Evolutionary conservation across 2,797 vertebrate species (phyloP).

Genomic region (Ptychadena robeensis): DNA sequence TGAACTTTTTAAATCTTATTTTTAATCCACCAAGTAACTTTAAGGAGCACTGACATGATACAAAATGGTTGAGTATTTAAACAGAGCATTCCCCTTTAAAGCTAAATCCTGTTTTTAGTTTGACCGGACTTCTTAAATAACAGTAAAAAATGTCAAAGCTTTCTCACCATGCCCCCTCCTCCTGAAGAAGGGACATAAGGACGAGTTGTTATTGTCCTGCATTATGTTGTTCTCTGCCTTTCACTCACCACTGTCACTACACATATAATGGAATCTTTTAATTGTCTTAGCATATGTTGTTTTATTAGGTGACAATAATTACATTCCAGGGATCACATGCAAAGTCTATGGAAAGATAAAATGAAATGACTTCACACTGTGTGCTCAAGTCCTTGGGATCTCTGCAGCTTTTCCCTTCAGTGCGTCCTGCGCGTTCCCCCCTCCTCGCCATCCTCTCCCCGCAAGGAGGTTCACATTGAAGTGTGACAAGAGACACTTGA

Average conservation of each 20-base stretch:
- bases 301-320: conserved; percentile 99
- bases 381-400: conserved; percentile 97
- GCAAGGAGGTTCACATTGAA: conserved; percentile 88
- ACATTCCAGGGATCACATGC: conserved; percentile 97
- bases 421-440: conserved; percentile 82
- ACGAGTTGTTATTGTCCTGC: conserved; percentile 29
- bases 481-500: conserved; percentile 87
- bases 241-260: conserved; percentile 83
- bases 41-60: too few relatives aligned
- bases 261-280: conserved; percentile 98
- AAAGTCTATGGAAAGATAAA: conserved; percentile 97
- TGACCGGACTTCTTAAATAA: too few relatives aligned
- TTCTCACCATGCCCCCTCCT: not conserved
- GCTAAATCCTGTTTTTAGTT: too few relatives aligned
- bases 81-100: too few relatives aligned
- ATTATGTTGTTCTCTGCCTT: conserved; percentile 19
- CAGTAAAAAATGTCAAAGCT: not conserved
- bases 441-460: conserved; percentile 72
- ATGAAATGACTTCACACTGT: conserved; percentile 98
- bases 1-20: too few relatives aligned
- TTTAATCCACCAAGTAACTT: too few relatives aligned
- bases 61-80: too few relatives aligned
- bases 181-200: conserved; percentile 27
- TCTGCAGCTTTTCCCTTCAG: conserved; percentile 91
- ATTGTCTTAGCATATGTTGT: conserved; percentile 99